Conservation (phyloP, 1,140 invertebrate genomes). For the Musca domestica region DNA sequence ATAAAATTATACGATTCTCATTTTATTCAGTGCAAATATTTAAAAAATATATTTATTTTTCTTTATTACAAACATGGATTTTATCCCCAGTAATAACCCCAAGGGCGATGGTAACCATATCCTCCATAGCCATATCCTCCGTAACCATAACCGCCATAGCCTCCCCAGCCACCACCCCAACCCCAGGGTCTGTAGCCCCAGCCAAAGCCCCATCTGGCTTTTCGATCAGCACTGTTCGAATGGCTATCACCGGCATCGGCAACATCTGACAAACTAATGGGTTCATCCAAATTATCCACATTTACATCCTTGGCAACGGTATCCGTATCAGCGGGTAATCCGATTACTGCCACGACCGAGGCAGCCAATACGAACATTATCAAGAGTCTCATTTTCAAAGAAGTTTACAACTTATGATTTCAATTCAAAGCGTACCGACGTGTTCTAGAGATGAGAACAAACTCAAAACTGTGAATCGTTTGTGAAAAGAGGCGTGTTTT, state of each 20-base stretch:
- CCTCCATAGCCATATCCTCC: not conserved
- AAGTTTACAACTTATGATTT: not conserved
- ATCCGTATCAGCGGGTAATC: not conserved
- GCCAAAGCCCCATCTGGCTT: conserved; percentile 17
- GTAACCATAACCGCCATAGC: conserved; percentile 4
- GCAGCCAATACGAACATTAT: not conserved
- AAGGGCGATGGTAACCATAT: not conserved
- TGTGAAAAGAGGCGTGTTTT: no score
- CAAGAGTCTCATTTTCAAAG: not conserved
- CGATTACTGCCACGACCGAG: not conserved
- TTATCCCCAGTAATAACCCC: no score
- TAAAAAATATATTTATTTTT: no score
- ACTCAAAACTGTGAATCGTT: no score
- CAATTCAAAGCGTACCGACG: not conserved
- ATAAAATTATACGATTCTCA: no score
- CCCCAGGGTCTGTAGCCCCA: conserved; percentile 15
- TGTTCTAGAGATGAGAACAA: not conserved
- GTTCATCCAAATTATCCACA: not conserved
- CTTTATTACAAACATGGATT: no score
- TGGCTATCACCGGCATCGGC: conserved; percentile 33
- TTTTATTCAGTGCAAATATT: no score
- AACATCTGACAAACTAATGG: conserved; percentile 25
- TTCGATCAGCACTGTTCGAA: conserved; percentile 24
- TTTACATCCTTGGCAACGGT: not conserved
- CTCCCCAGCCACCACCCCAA: conserved; percentile 18